Conservation (phyloP, 2,888 invertebrate genomes). For the Lepidochitona cinerea region DNA sequence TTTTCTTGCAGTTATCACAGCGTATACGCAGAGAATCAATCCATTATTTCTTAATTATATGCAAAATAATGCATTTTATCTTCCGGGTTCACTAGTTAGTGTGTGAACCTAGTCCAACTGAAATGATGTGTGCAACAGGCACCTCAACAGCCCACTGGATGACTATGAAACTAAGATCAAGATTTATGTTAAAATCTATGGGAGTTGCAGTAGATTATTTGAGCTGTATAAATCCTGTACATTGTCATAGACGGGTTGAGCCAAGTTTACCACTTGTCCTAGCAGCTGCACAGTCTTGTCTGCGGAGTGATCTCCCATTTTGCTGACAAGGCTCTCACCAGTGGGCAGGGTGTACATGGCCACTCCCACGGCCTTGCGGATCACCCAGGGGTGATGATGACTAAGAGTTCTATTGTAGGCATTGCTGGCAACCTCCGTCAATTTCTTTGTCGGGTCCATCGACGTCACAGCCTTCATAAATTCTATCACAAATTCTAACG, state of each 20-base stretch:
- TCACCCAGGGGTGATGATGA: conserved; percentile 88
- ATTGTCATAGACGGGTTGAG: conserved; percentile 39
- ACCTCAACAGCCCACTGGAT: too few relatives aligned
- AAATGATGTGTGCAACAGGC: too few relatives aligned
- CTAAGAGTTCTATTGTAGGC: conserved; percentile 89
- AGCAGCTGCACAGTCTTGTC: conserved; percentile 33
- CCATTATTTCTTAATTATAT: too few relatives aligned
- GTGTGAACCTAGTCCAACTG: too few relatives aligned
- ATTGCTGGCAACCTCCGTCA: conserved; percentile 77
- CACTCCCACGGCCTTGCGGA: conserved; percentile 78
- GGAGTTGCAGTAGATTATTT: conserved; percentile 46
- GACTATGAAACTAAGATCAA: too few relatives aligned
- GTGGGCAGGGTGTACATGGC: conserved; percentile 91
- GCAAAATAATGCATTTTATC: too few relatives aligned
- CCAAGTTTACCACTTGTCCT: conserved; percentile 21
- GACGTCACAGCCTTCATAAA: conserved; percentile 81
- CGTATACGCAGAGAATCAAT: too few relatives aligned
- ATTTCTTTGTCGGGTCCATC: conserved; percentile 64
- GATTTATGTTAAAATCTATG: too few relatives aligned
- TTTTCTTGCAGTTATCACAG: too few relatives aligned
- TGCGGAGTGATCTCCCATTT: conserved; percentile 41
- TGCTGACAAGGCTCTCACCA: conserved; percentile 77
- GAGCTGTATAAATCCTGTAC: conserved; percentile 49
- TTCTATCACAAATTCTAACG: conserved; percentile 89
- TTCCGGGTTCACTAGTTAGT: too few relatives aligned